Conservation (phyloP, 1,140 invertebrate species). For the Panonychus citri region DNA sequence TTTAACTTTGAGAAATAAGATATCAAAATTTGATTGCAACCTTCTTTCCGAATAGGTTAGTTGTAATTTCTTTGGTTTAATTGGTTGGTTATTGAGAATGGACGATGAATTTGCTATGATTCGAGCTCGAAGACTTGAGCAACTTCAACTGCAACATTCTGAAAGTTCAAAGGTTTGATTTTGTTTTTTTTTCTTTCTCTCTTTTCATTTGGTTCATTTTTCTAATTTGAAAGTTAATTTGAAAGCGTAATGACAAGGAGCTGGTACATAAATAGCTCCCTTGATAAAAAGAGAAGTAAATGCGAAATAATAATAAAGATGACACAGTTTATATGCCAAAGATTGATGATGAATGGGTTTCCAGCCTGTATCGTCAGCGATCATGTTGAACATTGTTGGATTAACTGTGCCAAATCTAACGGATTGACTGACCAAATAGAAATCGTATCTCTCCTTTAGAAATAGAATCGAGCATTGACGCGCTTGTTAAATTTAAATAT, state of each 20-base stretch:
- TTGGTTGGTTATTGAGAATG: neutral
- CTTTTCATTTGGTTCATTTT: conserved; percentile 21
- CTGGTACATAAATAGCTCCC: conserved; percentile 55
- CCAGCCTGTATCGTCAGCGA: conserved; percentile 36
- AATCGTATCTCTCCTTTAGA: conserved; percentile 65
- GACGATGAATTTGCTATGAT: conserved; percentile 44
- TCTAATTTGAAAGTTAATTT: conserved; percentile 52
- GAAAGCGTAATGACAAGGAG: conserved; percentile 63
- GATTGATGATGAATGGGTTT: conserved; percentile 41
- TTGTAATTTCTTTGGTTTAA: neutral
- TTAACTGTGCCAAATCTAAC: conserved; percentile 46
- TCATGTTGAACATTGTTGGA: conserved; percentile 54
- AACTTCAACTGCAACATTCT: conserved; percentile 46
- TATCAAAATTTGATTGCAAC: no score
- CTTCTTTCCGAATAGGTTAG: no score
- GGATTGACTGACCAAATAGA: conserved; percentile 50
- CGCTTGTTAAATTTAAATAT: no score
- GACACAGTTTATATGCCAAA: conserved; percentile 51
- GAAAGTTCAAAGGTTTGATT: conserved; percentile 6
- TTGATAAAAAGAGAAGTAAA: conserved; percentile 8
- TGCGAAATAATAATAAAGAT: conserved; percentile 48
- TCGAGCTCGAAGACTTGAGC: conserved; percentile 48
- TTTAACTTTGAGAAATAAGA: no score
- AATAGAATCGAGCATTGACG: conserved; percentile 35
- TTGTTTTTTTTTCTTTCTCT: neutral